Percentiles rank a stretch among this genome's conserved stretches.
phyloP scores from a whole-genome alignment of 2,888 invertebrate genomes.

The Homarus gammarus region DNA sequence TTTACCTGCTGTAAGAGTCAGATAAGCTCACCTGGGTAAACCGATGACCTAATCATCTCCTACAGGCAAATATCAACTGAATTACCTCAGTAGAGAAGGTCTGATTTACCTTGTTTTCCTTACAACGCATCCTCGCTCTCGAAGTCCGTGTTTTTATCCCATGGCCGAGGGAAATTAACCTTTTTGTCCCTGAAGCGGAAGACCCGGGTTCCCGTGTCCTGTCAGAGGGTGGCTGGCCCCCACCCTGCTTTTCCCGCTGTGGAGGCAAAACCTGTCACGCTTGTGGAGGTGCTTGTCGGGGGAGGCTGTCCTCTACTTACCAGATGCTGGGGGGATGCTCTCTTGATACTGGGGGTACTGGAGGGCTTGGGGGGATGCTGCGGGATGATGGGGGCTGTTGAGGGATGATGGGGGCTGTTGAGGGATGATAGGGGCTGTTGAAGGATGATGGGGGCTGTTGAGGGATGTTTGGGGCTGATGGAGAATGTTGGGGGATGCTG shows the following conservation, averaged over 20 bases:
- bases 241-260: background rate
- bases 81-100: background rate
- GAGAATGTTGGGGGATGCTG: too few species aligned
- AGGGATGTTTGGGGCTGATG: too few species aligned
- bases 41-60: background rate
- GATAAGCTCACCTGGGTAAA: background rate
- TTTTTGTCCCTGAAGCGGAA: constrained; percentile 4
- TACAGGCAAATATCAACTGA: background rate
- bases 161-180: constrained; percentile 12
- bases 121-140: background rate
- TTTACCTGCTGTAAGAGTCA: background rate
- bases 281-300: background rate
- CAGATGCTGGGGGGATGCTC: background rate
- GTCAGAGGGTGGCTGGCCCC: background rate
- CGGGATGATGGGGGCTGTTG: too few species aligned
- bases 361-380: too few species aligned
- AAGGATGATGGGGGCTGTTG: too few species aligned
- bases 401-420: too few species aligned
- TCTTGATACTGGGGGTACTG: too few species aligned
- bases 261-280: constrained; percentile 2
- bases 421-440: too few species aligned
- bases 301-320: background rate
- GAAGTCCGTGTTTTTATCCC: background rate
- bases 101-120: background rate
- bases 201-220: constrained; percentile 2